phyloP scores from a whole-genome alignment of 1,140 invertebrate species.

The Orchestia grillus region DNA sequence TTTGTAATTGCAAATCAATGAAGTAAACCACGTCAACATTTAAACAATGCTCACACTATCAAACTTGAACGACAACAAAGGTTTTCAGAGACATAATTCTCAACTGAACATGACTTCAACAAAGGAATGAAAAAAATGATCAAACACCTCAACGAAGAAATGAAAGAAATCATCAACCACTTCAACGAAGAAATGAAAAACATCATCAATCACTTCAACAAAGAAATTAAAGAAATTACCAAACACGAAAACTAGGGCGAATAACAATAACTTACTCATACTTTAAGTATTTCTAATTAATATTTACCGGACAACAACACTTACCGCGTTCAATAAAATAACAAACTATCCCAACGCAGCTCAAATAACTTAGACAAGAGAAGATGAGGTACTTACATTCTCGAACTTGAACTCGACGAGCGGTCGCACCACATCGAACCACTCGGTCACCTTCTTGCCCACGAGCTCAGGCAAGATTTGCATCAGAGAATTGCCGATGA shows the following conservation, averaged over 20 bases:
- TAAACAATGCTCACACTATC: background rate
- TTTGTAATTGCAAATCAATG: background rate
- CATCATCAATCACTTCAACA: too few species aligned
- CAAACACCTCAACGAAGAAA: too few species aligned
- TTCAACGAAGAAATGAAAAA: too few species aligned
- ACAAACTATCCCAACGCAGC: background rate
- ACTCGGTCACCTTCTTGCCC: constrained; percentile 89
- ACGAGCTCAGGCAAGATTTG: constrained; percentile 89
- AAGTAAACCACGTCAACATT: background rate
- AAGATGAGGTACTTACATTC: constrained; percentile 80
- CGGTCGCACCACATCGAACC: constrained; percentile 91
- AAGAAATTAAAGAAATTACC: too few species aligned
- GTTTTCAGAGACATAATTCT: background rate
- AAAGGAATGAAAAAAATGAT: too few species aligned
- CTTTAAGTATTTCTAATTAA: too few species aligned
- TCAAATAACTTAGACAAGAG: background rate
- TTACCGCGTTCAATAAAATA: background rate
- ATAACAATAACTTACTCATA: too few species aligned
- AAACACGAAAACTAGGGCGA: too few species aligned
- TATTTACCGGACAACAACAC: background rate
- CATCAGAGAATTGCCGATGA: constrained; percentile 91
- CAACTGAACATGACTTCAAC: too few species aligned
- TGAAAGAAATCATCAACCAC: too few species aligned
- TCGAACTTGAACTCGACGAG: constrained; percentile 94
- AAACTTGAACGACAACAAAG: background rate